Conservation (phyloP, 1,140 invertebrate species). For the Acromyrmex charruanus region DNA sequence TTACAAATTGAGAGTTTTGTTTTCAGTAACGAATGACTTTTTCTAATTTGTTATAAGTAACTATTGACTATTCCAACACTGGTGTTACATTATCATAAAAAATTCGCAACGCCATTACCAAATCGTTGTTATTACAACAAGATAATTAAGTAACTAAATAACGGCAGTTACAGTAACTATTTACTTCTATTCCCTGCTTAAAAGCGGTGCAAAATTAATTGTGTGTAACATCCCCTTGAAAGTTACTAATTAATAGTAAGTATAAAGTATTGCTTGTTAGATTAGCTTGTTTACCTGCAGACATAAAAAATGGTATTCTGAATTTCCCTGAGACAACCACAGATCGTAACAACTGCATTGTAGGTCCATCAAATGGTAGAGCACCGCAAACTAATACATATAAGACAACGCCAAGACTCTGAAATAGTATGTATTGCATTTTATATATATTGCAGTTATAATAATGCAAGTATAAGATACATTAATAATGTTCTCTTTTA, state of each 20-base stretch:
- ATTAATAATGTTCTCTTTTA: not conserved
- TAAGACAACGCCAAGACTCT: slow-evolving; percentile 97
- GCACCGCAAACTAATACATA: slow-evolving; percentile 97
- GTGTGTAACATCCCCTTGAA: not conserved
- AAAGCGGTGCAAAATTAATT: not conserved
- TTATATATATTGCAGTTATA: slow-evolving; percentile 3
- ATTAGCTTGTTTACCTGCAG: slow-evolving; percentile 89
- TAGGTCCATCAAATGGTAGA: slow-evolving; percentile 96
- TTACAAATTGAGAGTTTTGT: no score
- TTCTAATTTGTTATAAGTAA: no score
- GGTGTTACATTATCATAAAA: no score
- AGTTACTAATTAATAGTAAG: not conserved
- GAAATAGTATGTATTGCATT: slow-evolving; percentile 78
- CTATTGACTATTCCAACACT: no score
- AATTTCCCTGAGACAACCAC: slow-evolving; percentile 95
- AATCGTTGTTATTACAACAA: no score
- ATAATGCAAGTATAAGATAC: not conserved
- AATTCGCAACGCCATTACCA: no score
- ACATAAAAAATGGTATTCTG: slow-evolving; percentile 97
- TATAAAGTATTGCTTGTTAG: not conserved
- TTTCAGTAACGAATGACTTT: no score
- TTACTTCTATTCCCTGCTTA: no score
- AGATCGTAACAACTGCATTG: slow-evolving; percentile 93
- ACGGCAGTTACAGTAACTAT: no score
- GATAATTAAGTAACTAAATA: no score